Conservation (phyloP, 2,797 vertebrate genomes). For the Sebastes iracundus region DNA sequence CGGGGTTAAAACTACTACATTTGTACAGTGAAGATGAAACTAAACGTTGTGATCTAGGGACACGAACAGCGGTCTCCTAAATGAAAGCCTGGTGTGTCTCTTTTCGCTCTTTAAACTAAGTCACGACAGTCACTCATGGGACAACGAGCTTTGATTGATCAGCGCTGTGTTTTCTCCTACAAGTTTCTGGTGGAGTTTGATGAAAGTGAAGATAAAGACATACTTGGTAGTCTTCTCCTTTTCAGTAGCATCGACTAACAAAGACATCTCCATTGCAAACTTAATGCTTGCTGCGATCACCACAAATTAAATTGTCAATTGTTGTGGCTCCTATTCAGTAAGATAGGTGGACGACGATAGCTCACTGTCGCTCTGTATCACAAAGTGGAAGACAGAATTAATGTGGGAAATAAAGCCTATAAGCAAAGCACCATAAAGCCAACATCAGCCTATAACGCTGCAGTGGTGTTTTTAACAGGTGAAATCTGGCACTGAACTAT, state of each 20-base stretch:
- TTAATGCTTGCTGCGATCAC: neutral
- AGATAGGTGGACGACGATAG: neutral
- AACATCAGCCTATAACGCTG: neutral
- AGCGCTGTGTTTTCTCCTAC: too few relatives aligned
- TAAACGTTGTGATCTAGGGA: too few relatives aligned
- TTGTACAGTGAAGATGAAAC: too few relatives aligned
- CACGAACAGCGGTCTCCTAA: too few relatives aligned
- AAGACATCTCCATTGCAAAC: neutral
- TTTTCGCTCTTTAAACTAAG: too few relatives aligned
- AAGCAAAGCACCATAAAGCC: neutral
- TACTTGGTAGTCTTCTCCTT: neutral
- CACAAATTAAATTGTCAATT: fast-evolving
- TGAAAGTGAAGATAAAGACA: neutral
- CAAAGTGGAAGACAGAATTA: neutral
- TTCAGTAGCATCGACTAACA: neutral
- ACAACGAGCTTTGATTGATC: too few relatives aligned
- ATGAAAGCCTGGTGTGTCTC: too few relatives aligned
- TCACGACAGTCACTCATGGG: too few relatives aligned
- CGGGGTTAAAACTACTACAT: too few relatives aligned
- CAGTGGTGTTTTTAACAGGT: neutral
- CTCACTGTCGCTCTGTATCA: too few relatives aligned
- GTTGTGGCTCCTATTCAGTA: neutral
- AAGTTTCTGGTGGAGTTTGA: neutral
- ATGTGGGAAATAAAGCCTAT: neutral
- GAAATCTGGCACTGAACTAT: neutral